Evolutionary conservation across 2,797 vertebrate genomes (phyloP).

Genomic region (Leuciscus waleckii): DNA sequence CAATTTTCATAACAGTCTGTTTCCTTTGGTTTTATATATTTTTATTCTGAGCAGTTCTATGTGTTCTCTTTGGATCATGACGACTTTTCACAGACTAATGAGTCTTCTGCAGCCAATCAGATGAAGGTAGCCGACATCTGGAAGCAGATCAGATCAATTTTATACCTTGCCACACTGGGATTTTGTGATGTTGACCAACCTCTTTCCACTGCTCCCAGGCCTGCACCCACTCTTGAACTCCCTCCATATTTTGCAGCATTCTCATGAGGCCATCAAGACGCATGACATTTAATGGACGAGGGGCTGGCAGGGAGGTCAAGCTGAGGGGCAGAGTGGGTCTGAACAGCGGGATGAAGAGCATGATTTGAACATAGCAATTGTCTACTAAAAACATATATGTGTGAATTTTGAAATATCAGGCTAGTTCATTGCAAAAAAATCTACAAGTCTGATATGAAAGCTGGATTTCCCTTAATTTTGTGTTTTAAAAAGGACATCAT

Average conservation of each 20-base stretch:
- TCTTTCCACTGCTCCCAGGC: neutral
- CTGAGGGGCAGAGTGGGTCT: conserved; percentile 4
- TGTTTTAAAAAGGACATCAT: neutral
- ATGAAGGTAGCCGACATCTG: conserved; percentile 21
- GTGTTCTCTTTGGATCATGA: conserved; percentile 12
- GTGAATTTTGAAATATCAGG: neutral
- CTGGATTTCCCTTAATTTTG: neutral
- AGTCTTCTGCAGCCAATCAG: conserved; percentile 12
- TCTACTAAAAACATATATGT: neutral
- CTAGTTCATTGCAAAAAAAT: neutral
- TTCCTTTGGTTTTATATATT: neutral
- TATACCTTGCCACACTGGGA: neutral
- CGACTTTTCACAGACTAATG: conserved; percentile 13
- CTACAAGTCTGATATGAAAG: neutral
- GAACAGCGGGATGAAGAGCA: neutral
- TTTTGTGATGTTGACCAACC: neutral
- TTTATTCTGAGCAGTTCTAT: neutral
- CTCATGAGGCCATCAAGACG: neutral
- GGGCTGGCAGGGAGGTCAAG: neutral
- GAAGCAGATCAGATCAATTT: neutral
- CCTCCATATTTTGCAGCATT: neutral
- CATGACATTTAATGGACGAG: neutral
- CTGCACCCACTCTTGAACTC: neutral
- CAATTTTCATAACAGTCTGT: neutral
- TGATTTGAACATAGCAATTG: neutral